Evolutionary conservation across 2,113 vertebrate species (phyloP), one percentile per base, ranked within the genome.

Genomic region (Ibidorhyncha struthersii): DNA sequence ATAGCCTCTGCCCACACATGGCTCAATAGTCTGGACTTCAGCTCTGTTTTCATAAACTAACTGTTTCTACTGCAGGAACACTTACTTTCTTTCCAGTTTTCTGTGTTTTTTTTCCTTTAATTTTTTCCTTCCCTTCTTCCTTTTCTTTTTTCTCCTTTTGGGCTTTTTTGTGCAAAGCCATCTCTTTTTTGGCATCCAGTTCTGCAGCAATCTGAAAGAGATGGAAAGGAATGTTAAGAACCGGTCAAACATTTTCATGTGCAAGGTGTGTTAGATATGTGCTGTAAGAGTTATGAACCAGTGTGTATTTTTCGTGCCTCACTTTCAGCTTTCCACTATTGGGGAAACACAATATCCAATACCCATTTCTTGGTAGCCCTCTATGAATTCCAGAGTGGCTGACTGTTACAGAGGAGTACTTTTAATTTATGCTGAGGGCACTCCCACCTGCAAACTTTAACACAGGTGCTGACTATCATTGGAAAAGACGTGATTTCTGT

Each of bases 191-290:
- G 73, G 95, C 98, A 89, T 97, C 95, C 62, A 99, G 96, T 84
- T 99, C 99, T 14, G 98, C 97, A 69, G 96, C 74, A 7, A 99
- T 96, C 99, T 99, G 96, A 32, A 59, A 80, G 70, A 90, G 52
- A 72, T 4, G 4, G 38, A 53, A 65, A 92, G 16, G 20, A 20
- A 73, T 3, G 47, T 8, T 62, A 49, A 53, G 29, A 41, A 8
- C 30, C 49, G 25, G 56, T 17, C 38, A 49, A 43, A 19, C 10
- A 17, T 41, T 66, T 58, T 50, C 55, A 29, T 0, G 7, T 30
- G 30, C 8, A 26, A 73, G 13, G 29, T 61, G 26, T 59, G 45
- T 41, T 47, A 36, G 29, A 17, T 4, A 1, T 4, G 6, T 58
- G 26, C 29, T 43, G 40, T 23, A 20, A 15, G 53, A 76, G 8